A percentile compares a stretch with the other conserved stretches of the same genome.
phyloP scores from a whole-genome alignment of 2,888 invertebrate genomes.

The Apamea crenata region DNA sequence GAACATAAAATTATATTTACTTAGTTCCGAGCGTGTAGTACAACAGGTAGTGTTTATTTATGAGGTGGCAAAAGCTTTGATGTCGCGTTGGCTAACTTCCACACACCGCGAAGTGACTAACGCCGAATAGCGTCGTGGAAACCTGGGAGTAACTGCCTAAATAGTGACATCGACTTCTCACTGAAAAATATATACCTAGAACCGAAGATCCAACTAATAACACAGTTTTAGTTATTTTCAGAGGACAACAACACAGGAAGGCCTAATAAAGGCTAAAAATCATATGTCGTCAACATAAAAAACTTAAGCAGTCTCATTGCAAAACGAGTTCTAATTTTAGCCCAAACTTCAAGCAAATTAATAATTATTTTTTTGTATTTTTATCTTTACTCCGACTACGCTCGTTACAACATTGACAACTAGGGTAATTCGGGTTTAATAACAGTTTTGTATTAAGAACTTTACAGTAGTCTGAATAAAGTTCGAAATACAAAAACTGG shows the following conservation, averaged over 20 bases:
- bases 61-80: slow-evolving; percentile 84
- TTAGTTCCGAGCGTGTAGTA: slow-evolving; percentile 66
- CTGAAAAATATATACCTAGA: background rate
- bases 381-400: background rate
- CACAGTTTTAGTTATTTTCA: slow-evolving; percentile 9
- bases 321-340: background rate
- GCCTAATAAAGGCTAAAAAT: background rate
- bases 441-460: background rate
- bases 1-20: slow-evolving; percentile 53
- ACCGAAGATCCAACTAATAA: background rate
- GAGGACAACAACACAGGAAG: background rate
- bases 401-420: background rate
- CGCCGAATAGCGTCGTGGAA: slow-evolving; percentile 48
- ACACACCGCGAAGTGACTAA: slow-evolving; percentile 70
- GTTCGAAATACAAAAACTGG: background rate
- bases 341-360: too few relatives aligned
- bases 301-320: background rate
- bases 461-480: background rate
- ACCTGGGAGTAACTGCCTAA: slow-evolving; percentile 56
- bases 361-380: too few relatives aligned
- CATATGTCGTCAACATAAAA: background rate
- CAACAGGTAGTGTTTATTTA: slow-evolving; percentile 79
- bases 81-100: slow-evolving; percentile 82
- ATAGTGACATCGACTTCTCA: slow-evolving; percentile 42
- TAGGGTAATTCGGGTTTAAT: background rate